A percentile compares a stretch with the other conserved stretches of the same genome.
These are phyloP conservation scores for Zonitis immaculata DNA, from an alignment of 2,888 invertebrate genomes.

Conservation along the genomic window DNA sequence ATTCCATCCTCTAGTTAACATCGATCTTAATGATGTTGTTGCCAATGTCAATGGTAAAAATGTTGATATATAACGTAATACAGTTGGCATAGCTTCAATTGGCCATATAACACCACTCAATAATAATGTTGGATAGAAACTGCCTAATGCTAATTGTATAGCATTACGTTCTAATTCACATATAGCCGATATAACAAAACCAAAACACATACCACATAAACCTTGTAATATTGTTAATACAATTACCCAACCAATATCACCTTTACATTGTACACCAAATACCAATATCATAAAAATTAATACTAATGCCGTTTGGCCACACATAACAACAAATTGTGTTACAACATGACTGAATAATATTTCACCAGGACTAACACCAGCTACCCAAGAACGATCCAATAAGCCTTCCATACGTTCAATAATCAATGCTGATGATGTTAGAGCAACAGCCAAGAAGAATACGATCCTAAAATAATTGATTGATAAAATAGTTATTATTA, in stretches of 20 bases:
- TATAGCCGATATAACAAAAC: conserved; percentile 88
- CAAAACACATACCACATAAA: conserved; percentile 95
- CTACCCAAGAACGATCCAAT: conserved; percentile 89
- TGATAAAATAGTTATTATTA: too few relatives aligned
- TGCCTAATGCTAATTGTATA: conserved; percentile 87
- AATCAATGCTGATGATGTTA: conserved; percentile 88
- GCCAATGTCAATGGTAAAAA: conserved; percentile 85
- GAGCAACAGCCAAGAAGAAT: conserved; percentile 91
- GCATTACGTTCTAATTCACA: conserved; percentile 91
- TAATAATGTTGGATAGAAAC: conserved; percentile 90
- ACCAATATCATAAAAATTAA: conserved; percentile 88
- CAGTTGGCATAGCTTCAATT: conserved; percentile 88
- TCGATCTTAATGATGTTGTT: conserved; percentile 84
- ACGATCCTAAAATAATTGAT: conserved; percentile 85
- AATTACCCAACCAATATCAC: conserved; percentile 79
- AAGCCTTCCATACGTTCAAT: conserved; percentile 89
- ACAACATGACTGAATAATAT: conserved; percentile 90
- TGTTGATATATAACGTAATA: conserved; percentile 72
- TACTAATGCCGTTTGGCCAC: conserved; percentile 87
- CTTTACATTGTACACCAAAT: conserved; percentile 85
- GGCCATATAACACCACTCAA: conserved; percentile 96
- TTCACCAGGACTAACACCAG: conserved; percentile 82
- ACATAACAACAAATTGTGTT: conserved; percentile 93
- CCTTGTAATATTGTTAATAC: conserved; percentile 84
- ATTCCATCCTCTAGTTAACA: conserved; percentile 84